Evolutionary conservation across 2,113 vertebrate species (phyloP).

Genomic region (Spermophilus dauricus): DNA sequence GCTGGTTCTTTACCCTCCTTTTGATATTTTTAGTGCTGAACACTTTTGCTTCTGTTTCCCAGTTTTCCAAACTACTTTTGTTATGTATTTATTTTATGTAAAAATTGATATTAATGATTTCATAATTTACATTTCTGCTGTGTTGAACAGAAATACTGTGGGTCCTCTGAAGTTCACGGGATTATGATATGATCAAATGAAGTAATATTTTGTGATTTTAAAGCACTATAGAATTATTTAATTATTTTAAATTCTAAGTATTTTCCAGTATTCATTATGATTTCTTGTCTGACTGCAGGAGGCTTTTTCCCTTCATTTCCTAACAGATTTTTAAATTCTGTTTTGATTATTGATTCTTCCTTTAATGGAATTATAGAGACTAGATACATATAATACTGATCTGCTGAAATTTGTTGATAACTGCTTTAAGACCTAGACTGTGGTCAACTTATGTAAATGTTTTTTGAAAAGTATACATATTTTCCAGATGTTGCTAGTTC

Average conservation of each 20-base stretch:
- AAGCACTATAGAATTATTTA: background rate
- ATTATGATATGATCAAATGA: background rate
- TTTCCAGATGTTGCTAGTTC: background rate
- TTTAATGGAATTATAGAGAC: conserved; percentile 5
- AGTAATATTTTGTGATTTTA: background rate
- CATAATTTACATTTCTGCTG: background rate
- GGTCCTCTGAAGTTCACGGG: background rate
- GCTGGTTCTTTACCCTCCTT: background rate
- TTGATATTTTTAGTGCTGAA: conserved; percentile 1
- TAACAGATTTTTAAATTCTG: conserved; percentile 38
- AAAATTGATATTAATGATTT: background rate
- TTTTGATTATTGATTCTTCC: background rate
- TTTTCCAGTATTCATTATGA: conserved; percentile 10
- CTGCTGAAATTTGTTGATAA: background rate
- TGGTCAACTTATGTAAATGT: background rate
- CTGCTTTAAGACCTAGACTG: background rate
- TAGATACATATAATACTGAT: background rate
- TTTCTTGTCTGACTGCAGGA: background rate
- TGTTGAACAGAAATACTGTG: background rate
- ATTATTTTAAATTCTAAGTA: conserved; percentile 35
- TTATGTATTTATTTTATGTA: background rate
- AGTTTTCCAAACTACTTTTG: conserved; percentile 42
- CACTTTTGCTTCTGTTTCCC: background rate
- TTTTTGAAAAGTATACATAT: background rate
- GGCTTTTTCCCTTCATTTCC: background rate